These are phyloP conservation scores for Macrobrachium nipponense DNA, from an alignment of 1,140 invertebrate genomes.

Conservation along the genomic window DNA sequence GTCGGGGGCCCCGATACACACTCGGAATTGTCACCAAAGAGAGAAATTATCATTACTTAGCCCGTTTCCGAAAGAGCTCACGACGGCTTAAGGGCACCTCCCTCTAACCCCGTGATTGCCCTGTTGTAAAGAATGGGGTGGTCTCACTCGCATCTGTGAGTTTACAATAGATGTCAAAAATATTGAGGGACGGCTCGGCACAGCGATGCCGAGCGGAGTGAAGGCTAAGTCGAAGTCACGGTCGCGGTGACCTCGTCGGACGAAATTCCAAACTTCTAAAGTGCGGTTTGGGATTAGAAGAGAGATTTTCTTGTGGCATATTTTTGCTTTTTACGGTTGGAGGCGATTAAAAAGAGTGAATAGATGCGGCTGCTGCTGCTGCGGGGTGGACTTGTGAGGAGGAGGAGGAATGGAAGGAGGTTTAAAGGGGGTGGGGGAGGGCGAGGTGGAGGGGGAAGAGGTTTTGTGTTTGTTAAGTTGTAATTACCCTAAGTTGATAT, in stretches of 20 bases:
- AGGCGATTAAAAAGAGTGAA: conserved; percentile 44
- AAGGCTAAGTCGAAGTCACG: not conserved
- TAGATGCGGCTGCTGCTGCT: conserved; percentile 14
- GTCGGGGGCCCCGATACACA: conserved; percentile 34
- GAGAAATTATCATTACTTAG: conserved; percentile 44
- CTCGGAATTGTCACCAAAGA: conserved; percentile 41
- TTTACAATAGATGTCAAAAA: too few relatives aligned
- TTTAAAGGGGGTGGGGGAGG: not conserved
- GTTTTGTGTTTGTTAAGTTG: conserved; percentile 39
- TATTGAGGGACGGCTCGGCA: too few relatives aligned
- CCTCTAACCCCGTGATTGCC: not conserved
- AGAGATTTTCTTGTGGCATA: conserved; percentile 46
- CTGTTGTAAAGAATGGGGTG: not conserved
- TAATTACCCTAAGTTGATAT: conserved; percentile 37
- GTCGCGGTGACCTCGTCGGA: conserved; percentile 11
- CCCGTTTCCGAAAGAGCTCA: not conserved
- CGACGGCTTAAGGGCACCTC: not conserved
- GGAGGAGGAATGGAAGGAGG: too few relatives aligned
- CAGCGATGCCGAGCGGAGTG: too few relatives aligned
- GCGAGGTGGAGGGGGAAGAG: not conserved
- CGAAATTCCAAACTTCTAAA: conserved; percentile 47
- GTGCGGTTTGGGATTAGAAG: conserved; percentile 50
- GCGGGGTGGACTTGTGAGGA: too few relatives aligned
- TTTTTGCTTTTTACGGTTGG: conserved; percentile 48
- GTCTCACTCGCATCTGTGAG: too few relatives aligned